These are phyloP conservation scores for Mizuhopecten yessoensis DNA, from an alignment of 1,140 invertebrate genomes.

Conservation along the genomic window DNA sequence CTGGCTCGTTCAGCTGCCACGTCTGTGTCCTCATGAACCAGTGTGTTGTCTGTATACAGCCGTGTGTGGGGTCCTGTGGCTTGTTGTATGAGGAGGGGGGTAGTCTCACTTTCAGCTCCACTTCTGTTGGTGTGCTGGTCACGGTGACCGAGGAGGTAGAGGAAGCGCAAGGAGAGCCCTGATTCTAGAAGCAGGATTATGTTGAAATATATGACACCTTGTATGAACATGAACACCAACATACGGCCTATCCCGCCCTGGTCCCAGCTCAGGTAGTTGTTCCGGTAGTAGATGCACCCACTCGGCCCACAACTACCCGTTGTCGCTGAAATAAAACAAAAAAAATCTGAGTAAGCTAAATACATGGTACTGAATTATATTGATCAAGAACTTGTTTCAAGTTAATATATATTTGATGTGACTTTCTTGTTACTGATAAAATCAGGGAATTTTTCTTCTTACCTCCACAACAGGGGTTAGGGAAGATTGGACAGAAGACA, in stretches of 20 bases:
- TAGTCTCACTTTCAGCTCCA: neutral
- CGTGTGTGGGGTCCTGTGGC: neutral
- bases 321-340: constrained; percentile 78
- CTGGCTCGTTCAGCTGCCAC: constrained; percentile 69
- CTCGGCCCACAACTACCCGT: constrained; percentile 63
- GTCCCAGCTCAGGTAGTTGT: constrained; percentile 84
- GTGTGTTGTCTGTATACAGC: neutral
- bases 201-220: constrained; percentile 85
- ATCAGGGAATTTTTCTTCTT: constrained; percentile 43
- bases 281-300: constrained; percentile 78
- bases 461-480: constrained; percentile 71
- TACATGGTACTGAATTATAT: too few species aligned
- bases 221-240: constrained; percentile 84
- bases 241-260: constrained; percentile 85
- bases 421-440: constrained; percentile 46
- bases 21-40: constrained; percentile 74
- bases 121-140: neutral
- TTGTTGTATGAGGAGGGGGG: neutral
- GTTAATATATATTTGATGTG: too few species aligned
- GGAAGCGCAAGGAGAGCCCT: constrained; percentile 59
- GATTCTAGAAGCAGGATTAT: constrained; percentile 85
- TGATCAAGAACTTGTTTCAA: too few species aligned
- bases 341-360: constrained; percentile 63
- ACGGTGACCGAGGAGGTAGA: constrained; percentile 55
- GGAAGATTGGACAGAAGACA: neutral